These are phyloP conservation scores for Ameiurus melas DNA, from an alignment of 2,113 vertebrate species.

Conservation along the genomic window DNA sequence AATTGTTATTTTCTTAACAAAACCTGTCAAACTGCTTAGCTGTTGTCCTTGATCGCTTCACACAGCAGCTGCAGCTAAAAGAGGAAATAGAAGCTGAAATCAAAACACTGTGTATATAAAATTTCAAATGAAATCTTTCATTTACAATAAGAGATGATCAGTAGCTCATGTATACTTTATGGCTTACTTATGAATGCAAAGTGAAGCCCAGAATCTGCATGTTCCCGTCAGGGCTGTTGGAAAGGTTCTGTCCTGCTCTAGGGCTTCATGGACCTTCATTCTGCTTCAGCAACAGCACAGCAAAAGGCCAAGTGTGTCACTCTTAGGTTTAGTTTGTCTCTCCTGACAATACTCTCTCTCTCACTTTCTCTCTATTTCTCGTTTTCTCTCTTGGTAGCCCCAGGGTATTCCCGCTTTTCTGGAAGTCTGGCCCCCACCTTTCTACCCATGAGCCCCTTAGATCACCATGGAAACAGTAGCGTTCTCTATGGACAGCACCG, in stretches of 20 bases:
- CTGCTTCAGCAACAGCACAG: constrained; percentile 40
- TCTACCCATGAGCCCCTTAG: constrained; percentile 95
- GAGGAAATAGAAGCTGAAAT: neutral
- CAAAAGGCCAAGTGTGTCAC: constrained; percentile 56
- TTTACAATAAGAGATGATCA: constrained; percentile 16
- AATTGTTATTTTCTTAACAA: constrained; percentile 4
- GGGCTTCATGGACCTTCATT: constrained; percentile 51
- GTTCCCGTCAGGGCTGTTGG: constrained; percentile 40
- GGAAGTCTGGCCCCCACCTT: constrained; percentile 95
- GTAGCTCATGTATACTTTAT: constrained; percentile 41
- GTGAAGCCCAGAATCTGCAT: constrained; percentile 42
- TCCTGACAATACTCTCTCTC: constrained; percentile 53
- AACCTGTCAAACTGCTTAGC: neutral
- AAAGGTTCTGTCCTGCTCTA: constrained; percentile 57
- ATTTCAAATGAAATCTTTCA: constrained; percentile 15
- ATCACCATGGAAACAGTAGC: constrained; percentile 92
- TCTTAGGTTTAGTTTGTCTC: constrained; percentile 56
- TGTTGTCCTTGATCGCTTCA: neutral
- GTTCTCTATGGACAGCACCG: constrained; percentile 94
- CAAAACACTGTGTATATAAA: neutral
- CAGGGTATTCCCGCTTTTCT: constrained; percentile 93
- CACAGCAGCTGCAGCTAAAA: neutral
- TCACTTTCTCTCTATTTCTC: constrained; percentile 56
- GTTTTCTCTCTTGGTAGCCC: constrained; percentile 65
- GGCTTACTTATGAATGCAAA: constrained; percentile 39